Evolutionary conservation across 2,797 vertebrate genomes (phyloP), one percentile per base, ranked within the genome.

Genomic region (Nannoperca australis): DNA sequence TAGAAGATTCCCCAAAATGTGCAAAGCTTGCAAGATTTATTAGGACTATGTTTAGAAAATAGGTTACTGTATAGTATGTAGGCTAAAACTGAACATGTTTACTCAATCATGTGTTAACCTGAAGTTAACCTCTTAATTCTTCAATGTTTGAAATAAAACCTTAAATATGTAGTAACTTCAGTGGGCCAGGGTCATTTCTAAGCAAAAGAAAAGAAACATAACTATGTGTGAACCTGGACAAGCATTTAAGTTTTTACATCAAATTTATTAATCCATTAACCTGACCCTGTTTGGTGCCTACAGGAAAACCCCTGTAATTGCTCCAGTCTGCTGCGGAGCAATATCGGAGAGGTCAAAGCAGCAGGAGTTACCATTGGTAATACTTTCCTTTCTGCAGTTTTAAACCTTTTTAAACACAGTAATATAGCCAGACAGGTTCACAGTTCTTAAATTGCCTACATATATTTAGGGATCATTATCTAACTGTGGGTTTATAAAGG

Each of bases 281-380:
- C 27, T 64, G 9, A 27, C 14, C 32, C 7, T 15, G 7, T 60
- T 14, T 83, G 49, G 20, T 76, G 70, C 2, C 91, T 98, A 81
- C 73, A 87, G 68, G 94, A 79, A 78, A 99, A 98, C 85, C 96
- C 94, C 30, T 98, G 96, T 97, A 95, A 89, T 50, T 98, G 97
- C 55, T 96, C 95, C 70, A 96, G 96, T 75, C 83, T 72, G 0
- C 89, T 97, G 51, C 53, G 94, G 30, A 88, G 22, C 53, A 54
- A 9, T 70, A 64, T 73, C 7, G 2, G 12, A 67, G 67, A 62
- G 40, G 56, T 85, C 64, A 32, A 12, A 5, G 60, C 73, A 68
- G 53, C 54, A n/a, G 76, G 79, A 36, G n/a, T 77, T 12, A 12
- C 7, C 10, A 27, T 53, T 22, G 87, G 92, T 92, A 88, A 66